phyloP scores from a whole-genome alignment of 2,888 invertebrate species.

The Hypercompe scribonia region DNA sequence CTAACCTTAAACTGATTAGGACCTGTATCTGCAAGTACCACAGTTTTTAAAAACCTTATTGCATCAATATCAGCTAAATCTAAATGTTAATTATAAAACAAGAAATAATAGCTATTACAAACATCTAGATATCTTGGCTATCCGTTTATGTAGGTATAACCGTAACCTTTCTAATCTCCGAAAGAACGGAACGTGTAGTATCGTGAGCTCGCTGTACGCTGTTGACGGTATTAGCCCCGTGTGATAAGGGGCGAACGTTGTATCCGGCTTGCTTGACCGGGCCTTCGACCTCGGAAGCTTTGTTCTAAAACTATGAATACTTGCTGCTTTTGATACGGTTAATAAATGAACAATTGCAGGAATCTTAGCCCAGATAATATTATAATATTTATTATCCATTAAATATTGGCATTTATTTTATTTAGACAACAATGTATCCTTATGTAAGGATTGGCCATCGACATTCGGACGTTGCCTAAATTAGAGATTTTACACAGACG shows the following conservation, averaged over 20 bases:
- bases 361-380: background rate
- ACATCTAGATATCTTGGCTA: background rate
- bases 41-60: no score
- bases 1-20: background rate
- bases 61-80: no score
- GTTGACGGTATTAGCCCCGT: constrained; percentile 20
- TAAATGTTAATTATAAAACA: background rate
- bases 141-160: constrained; percentile 4
- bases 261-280: constrained; percentile 15
- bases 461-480: no score
- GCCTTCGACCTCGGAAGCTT: constrained; percentile 17
- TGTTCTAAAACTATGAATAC: constrained; percentile 12
- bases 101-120: background rate
- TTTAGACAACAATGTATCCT: no score
- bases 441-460: no score
- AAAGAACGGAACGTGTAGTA: constrained; percentile 13
- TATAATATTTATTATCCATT: background rate
- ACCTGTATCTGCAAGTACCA: no score
- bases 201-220: constrained; percentile 11
- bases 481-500: no score
- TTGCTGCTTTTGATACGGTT: constrained; percentile 5
- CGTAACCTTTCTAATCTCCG: constrained; percentile 14
- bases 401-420: background rate
- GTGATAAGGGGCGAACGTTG: constrained; percentile 21
- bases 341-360: background rate